A percentile compares a stretch with the other conserved stretches of the same genome.
Evolutionary conservation across 2,797 vertebrate genomes (phyloP).

Genomic region (Acipenser oxyrinchus): DNA sequence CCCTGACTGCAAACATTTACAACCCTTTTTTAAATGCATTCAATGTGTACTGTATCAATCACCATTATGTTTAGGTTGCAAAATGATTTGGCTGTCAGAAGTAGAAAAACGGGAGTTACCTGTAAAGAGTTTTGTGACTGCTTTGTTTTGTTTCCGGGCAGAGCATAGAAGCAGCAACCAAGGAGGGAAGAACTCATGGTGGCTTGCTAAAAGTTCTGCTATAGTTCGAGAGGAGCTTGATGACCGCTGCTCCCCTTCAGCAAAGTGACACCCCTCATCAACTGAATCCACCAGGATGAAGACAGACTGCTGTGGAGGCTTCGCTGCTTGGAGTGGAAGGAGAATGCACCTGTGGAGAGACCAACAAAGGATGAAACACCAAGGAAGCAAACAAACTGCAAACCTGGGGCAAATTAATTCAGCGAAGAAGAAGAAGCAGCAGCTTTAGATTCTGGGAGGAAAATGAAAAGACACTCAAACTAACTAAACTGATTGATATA

Average conservation of each 20-base stretch:
- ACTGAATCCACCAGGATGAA: slow-evolving; percentile 89
- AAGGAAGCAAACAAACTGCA: too few relatives aligned
- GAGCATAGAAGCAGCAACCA: slow-evolving; percentile 95
- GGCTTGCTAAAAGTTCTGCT: slow-evolving; percentile 84
- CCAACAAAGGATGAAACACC: neutral
- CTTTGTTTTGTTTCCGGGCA: slow-evolving; percentile 87
- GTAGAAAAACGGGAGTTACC: slow-evolving; percentile 46
- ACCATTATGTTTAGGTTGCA: too few relatives aligned
- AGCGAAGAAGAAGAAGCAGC: too few relatives aligned
- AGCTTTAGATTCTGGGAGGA: too few relatives aligned
- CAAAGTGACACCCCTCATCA: slow-evolving; percentile 78
- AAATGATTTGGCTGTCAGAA: neutral
- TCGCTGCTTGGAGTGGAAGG: slow-evolving; percentile 77
- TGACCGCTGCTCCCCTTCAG: slow-evolving; percentile 71
- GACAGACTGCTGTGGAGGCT: slow-evolving; percentile 80
- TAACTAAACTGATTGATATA: too few relatives aligned
- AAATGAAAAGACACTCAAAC: too few relatives aligned
- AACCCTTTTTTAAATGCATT: too few relatives aligned
- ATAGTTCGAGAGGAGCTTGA: slow-evolving; percentile 75
- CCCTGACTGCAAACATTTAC: too few relatives aligned
- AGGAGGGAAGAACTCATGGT: slow-evolving; percentile 90
- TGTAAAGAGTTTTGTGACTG: slow-evolving; percentile 93
- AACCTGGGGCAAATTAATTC: too few relatives aligned
- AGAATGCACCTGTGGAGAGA: slow-evolving; percentile 73
- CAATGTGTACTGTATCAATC: too few relatives aligned